Evolutionary conservation across 2,113 vertebrate species (phyloP).

Genomic region (Melanotaenia duboulayi): DNA sequence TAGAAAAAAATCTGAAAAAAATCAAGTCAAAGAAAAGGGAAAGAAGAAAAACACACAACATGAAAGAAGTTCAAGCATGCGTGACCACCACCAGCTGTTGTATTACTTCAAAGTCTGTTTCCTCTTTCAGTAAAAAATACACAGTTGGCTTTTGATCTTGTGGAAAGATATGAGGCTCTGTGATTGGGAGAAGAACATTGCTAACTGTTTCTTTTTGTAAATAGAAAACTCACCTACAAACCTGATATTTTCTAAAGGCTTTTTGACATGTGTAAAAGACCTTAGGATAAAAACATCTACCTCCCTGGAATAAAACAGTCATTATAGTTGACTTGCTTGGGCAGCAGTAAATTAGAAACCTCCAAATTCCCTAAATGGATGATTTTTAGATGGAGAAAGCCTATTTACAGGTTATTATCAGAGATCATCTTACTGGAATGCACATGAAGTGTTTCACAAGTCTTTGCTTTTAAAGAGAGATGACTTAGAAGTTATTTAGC

Average conservation of each 20-base stretch:
- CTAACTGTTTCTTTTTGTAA: not conserved
- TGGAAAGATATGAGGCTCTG: too few relatives aligned
- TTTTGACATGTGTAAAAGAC: not conserved
- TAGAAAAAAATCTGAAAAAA: too few relatives aligned
- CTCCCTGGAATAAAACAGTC: constrained; percentile 1
- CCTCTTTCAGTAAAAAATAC: too few relatives aligned
- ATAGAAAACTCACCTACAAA: not conserved
- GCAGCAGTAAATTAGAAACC: not conserved
- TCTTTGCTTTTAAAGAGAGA: not conserved
- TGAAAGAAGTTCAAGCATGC: too few relatives aligned
- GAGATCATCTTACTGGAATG: not conserved
- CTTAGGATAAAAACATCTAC: not conserved
- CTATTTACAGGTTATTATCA: not conserved
- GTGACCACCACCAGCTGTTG: too few relatives aligned
- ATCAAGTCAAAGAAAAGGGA: too few relatives aligned
- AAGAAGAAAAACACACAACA: too few relatives aligned
- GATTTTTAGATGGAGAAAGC: not conserved
- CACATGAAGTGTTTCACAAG: not conserved
- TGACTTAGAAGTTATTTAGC: not conserved
- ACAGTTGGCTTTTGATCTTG: too few relatives aligned
- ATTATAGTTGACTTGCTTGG: not conserved
- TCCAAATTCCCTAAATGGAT: not conserved
- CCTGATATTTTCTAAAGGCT: not conserved
- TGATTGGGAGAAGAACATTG: not conserved
- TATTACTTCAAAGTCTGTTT: too few relatives aligned